Evolutionary conservation across 1,140 invertebrate species (phyloP), one percentile per base, ranked within the genome.

Genomic region (Papilio aristodemus): DNA sequence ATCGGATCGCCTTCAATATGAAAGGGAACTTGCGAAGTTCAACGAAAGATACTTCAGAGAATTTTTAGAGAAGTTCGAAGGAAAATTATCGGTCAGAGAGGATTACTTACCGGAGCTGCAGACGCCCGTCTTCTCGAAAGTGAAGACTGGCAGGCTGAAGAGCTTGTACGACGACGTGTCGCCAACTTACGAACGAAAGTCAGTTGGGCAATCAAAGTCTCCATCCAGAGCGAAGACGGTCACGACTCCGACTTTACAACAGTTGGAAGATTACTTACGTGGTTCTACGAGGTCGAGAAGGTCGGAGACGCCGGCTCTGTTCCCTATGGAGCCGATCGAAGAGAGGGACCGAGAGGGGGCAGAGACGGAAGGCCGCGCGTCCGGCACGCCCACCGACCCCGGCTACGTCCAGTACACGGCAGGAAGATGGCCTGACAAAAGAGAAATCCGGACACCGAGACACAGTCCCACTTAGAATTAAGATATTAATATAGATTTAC

Each of bases 371-470:
- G 89, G 85, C 0, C 73, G 89, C 70, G 90, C 91, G 66, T 94
- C 83, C 4, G 94, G 93, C 0, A 93, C 94, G 11, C 94, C 94
- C 0, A 93, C 92, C 0, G 94, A 95, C 78, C 94, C 94, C 0
- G 95, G 95, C 41, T 95, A 93, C 71, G 95, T 95, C 0, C 93
- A 94, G 80, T 95, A 95, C 72, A 93, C 94, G 10, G 94, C 93
- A 1, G 93, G 92, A 71, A 93, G 93, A 69, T 95, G 95, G 94
- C 93, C 94, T 1, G 92, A 93, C 27, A 89, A 85, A 14, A 68
- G 87, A n/a, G 78, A 89, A 69, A 83, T 89, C 70, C 92, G 93
- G 73, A 94, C 94, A 11, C 94, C 94, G 10, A 85, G 93, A 70
- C 92, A 93, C 66, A 94, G 93, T 83, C 94, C 94, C 0, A 94